A percentile compares a stretch with the other conserved stretches of the same genome.
These are phyloP conservation scores for Drosophila asahinai DNA, from an alignment of 1,140 invertebrate species.

Conservation along the genomic window DNA sequence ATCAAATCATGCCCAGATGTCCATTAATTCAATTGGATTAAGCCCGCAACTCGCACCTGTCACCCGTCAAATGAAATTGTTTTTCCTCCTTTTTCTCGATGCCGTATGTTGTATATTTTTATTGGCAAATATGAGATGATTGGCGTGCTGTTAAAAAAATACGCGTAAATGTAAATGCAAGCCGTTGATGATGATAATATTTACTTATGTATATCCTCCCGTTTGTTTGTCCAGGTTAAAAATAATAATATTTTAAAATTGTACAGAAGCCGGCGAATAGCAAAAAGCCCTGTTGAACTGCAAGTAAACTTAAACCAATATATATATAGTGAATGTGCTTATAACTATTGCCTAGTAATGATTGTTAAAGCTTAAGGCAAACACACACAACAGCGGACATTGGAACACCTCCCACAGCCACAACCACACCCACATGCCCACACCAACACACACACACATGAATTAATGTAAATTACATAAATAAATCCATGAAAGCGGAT, in stretches of 20 bases:
- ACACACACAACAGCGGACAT: constrained; percentile 25
- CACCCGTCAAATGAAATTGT: constrained; percentile 44
- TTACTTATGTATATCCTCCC: constrained; percentile 4
- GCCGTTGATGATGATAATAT: constrained; percentile 28
- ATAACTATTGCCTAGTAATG: constrained; percentile 66
- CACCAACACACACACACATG: constrained; percentile 45
- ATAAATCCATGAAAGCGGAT: constrained; percentile 45
- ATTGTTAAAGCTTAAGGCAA: constrained; percentile 77
- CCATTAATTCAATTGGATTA: constrained; percentile 22
- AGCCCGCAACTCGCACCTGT: constrained; percentile 20
- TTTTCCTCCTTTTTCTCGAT: constrained; percentile 33
- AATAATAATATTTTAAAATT: constrained; percentile 38
- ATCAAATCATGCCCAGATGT: constrained; percentile 18
- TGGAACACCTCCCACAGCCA: background rate
- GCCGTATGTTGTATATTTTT: constrained; percentile 31
- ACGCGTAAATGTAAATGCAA: constrained; percentile 23
- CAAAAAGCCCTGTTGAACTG: constrained; percentile 37
- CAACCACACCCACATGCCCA: constrained; percentile 25
- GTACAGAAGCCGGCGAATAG: constrained; percentile 36
- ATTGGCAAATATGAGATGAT: constrained; percentile 40
- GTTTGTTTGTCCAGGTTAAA: constrained; percentile 27
- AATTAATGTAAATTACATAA: constrained; percentile 77
- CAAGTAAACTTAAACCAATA: constrained; percentile 37
- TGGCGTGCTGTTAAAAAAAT: constrained; percentile 22
- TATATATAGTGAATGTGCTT: constrained; percentile 67